Evolutionary conservation across 2,797 vertebrate species (phyloP), one percentile per base, ranked within the genome.

Genomic region (Molossus molossus): DNA sequence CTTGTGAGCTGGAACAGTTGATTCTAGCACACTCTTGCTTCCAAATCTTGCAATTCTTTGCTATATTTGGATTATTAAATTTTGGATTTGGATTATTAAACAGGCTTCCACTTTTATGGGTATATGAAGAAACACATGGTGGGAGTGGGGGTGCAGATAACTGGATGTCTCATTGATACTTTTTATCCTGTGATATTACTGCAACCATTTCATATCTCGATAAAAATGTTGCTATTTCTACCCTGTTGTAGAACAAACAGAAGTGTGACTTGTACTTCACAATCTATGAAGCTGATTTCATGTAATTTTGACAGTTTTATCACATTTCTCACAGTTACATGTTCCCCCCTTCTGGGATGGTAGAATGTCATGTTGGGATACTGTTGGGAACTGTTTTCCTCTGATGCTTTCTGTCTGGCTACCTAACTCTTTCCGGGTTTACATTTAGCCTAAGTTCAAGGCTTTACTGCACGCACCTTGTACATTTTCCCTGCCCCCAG

Each of bases 281-380:
- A 87, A 90, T 82, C 62, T 81, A 40, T 17, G 37, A 88, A 75
- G 72, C 77, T 55, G 86, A 87, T 96, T 93, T 91, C 20, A 82
- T 77, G 17, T n/a, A 65, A 18, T 91, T 77, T 76, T 93, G 82
- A 70, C 37, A 84, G n/a, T 87, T 95, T 45, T 57, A 21, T 86
- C 60, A 4, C 77, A 83, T 80, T 90, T 79, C 48, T 94, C 72
- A 40, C 23, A 55, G 84, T 82, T 91, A 53, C 0, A 15, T 15
- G 45, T 76, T 48, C 7, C 8, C 6, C 20, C 4, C 37, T 57
- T 69, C 58, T 76, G 76, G n/a, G 67, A 83, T 64, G 48, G 53
- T 6, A 21, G 76, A 64, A 33, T 73, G 72, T 45, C 55, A 1
- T 67, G 13, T 85, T 83, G 80, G 40, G 53, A 85, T 87, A 37